These are phyloP conservation scores for Paramisgurnus dabryanus DNA, from an alignment of 2,113 vertebrate species.

Conservation along the genomic window DNA sequence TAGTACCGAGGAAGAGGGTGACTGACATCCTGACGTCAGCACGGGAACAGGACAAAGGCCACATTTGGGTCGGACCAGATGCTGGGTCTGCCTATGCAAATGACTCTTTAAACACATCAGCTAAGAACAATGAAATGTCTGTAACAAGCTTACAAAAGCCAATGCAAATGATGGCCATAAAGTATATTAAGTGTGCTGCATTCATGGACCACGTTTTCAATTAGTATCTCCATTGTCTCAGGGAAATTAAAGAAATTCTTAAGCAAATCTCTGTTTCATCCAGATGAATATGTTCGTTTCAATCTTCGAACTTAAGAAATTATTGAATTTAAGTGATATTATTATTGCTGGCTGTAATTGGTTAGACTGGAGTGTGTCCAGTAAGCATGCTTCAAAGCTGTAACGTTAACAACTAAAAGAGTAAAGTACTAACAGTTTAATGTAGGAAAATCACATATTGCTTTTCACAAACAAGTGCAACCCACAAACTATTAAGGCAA, in stretches of 20 bases:
- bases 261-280: neutral
- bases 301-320: too few species aligned
- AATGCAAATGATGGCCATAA: conserved; percentile 29
- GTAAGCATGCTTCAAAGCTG: neutral
- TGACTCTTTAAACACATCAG: conserved; percentile 43
- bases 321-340: neutral
- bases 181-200: conserved; percentile 1
- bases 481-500: neutral
- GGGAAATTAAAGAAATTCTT: neutral
- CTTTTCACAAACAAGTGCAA: neutral
- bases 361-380: neutral
- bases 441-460: too few species aligned
- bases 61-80: conserved; percentile 54
- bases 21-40: conserved; percentile 48
- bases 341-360: neutral
- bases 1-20: conserved; percentile 29
- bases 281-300: too few species aligned
- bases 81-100: conserved; percentile 57
- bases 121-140: conserved; percentile 49
- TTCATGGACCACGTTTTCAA: neutral
- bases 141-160: conserved; percentile 16
- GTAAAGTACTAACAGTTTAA: too few species aligned
- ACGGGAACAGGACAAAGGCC: conserved; percentile 52
- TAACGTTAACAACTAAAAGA: neutral
- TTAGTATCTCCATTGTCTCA: conserved; percentile 14